Conservation (phyloP, 2,113 vertebrate species). For the Nesospiza acunhae region DNA sequence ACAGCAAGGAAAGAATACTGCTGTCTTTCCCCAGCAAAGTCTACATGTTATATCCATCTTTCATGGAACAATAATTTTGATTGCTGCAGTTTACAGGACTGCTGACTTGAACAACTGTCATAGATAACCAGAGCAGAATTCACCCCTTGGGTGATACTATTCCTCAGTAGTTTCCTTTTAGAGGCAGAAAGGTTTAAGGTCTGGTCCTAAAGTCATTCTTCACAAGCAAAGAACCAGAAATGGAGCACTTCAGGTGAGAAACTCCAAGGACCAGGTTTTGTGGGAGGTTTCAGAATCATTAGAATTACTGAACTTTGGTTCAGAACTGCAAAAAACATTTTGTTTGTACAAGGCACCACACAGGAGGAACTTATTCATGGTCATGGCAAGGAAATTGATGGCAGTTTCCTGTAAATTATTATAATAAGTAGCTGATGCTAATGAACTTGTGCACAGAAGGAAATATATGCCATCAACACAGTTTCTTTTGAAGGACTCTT, state of each 20-base stretch:
- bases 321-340: background rate
- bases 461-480: background rate
- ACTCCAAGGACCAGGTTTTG: background rate
- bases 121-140: background rate
- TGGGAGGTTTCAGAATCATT: background rate
- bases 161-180: background rate
- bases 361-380: background rate
- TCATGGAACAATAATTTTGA: slow-evolving; percentile 5
- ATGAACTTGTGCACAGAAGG: background rate
- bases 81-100: slow-evolving; percentile 7
- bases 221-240: background rate
- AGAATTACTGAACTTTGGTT: background rate
- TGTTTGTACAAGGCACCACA: background rate
- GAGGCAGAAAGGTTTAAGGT: background rate
- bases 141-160: background rate
- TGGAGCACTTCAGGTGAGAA: background rate
- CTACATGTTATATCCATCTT: background rate
- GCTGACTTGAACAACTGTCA: slow-evolving; percentile 1
- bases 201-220: background rate
- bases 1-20: background rate
- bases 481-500: background rate
- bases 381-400: background rate
- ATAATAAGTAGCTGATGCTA: background rate
- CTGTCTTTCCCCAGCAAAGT: background rate
- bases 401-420: background rate